Conservation (phyloP, 1,140 invertebrate genomes). For the Condylostylus longicornis region DNA sequence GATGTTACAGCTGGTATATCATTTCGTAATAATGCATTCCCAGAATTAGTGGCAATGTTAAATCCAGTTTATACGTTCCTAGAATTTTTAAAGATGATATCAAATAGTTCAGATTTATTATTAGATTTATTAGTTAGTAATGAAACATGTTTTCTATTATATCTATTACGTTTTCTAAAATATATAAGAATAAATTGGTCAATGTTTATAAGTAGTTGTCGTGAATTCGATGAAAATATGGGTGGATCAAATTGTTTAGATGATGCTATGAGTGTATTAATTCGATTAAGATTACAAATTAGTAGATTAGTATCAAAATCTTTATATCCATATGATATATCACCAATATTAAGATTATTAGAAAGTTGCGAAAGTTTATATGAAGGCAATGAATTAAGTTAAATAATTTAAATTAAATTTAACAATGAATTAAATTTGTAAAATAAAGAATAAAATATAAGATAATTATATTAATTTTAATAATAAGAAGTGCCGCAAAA, state of each 20-base stretch:
- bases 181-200: constrained; percentile 71
- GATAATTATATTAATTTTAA: too few species aligned
- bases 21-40: constrained; percentile 60
- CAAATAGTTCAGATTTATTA: constrained; percentile 65
- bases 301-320: constrained; percentile 65
- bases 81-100: constrained; percentile 67
- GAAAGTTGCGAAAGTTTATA: constrained; percentile 75
- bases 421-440: not conserved
- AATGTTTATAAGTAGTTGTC: constrained; percentile 63
- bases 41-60: constrained; percentile 59
- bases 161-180: constrained; percentile 71
- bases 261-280: constrained; percentile 69
- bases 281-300: constrained; percentile 62
- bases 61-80: constrained; percentile 71
- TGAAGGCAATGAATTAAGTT: constrained; percentile 61
- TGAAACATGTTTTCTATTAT: constrained; percentile 79
- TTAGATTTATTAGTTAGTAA: constrained; percentile 79
- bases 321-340: constrained; percentile 80
- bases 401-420: constrained; percentile 7
- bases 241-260: constrained; percentile 52
- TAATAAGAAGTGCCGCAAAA: too few species aligned
- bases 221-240: constrained; percentile 37
- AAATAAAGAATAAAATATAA: not conserved
- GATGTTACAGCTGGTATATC: constrained; percentile 74
- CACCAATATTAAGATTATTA: constrained; percentile 65